phyloP scores from a whole-genome alignment of 2,113 vertebrate genomes.

The Paratilapia polleni region DNA sequence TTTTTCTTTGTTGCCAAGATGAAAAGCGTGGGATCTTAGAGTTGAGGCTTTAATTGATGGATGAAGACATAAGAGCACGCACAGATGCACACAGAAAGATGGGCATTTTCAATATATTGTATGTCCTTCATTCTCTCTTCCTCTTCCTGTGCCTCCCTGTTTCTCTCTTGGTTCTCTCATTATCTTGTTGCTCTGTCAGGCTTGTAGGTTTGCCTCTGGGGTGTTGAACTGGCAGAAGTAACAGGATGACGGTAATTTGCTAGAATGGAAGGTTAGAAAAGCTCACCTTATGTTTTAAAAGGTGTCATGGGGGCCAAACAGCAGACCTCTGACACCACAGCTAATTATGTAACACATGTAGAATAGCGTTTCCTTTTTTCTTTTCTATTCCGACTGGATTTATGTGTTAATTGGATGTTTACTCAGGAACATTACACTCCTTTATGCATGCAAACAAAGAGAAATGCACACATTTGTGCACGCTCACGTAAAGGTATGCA shows the following conservation, averaged over 20 bases:
- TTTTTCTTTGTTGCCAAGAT: conserved; percentile 47
- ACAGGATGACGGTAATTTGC: conserved; percentile 65
- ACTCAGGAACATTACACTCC: background rate
- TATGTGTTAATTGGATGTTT: conserved; percentile 20
- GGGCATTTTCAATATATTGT: background rate
- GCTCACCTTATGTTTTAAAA: conserved; percentile 50
- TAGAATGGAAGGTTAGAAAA: conserved; percentile 57
- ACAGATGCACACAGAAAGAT: conserved; percentile 13
- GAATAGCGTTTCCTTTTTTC: background rate
- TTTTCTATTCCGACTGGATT: background rate
- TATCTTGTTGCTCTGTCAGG: conserved; percentile 62
- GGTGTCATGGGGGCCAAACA: conserved; percentile 21
- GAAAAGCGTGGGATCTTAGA: conserved; percentile 15
- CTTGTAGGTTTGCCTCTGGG: conserved; percentile 56
- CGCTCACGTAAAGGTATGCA: background rate
- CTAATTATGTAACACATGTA: conserved; percentile 28
- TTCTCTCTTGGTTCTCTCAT: conserved; percentile 40
- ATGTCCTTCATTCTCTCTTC: conserved; percentile 28
- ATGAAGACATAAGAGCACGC: conserved; percentile 12
- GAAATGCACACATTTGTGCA: background rate
- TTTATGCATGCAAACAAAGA: background rate
- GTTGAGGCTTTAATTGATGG: conserved; percentile 50
- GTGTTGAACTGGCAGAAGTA: conserved; percentile 58
- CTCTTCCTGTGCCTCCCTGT: conserved; percentile 3
- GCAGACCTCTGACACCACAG: conserved; percentile 21